A percentile compares a stretch with the other conserved stretches of the same genome.
Evolutionary conservation across 2,113 vertebrate species (phyloP).

Genomic region (Prietella phreatophila): DNA sequence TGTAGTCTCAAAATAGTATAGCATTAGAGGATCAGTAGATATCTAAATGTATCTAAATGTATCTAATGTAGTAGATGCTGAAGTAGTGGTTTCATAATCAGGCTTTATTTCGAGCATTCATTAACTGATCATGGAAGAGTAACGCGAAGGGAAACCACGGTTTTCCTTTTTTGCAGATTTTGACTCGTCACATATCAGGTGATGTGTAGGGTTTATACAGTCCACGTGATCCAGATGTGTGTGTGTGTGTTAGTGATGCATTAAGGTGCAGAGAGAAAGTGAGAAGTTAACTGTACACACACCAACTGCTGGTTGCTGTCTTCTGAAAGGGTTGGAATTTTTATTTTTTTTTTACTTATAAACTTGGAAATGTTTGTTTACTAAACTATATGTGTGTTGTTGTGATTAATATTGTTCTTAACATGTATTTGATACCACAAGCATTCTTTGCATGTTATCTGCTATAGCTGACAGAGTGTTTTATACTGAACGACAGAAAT

Average conservation of each 20-base stretch:
- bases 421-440: constrained; percentile 72
- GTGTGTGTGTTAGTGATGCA: background rate
- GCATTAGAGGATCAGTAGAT: constrained; percentile 25
- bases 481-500: constrained; percentile 38
- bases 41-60: constrained; percentile 41
- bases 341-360: constrained; percentile 50
- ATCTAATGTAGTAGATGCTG: constrained; percentile 14
- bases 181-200: constrained; percentile 38
- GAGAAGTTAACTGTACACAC: background rate
- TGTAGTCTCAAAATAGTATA: constrained; percentile 34
- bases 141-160: constrained; percentile 21
- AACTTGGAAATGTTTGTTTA: constrained; percentile 61
- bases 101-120: constrained; percentile 37
- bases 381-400: constrained; percentile 66
- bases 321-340: background rate
- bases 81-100: constrained; percentile 41
- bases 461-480: constrained; percentile 62
- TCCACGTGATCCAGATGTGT: background rate
- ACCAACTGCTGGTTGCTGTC: background rate
- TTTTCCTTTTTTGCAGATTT: constrained; percentile 51
- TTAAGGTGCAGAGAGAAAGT: background rate
- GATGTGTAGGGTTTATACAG: constrained; percentile 6
- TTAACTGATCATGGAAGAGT: constrained; percentile 26
- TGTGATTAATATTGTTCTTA: constrained; percentile 60
- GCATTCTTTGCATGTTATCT: constrained; percentile 72